These are phyloP conservation scores for Gastrophysa polygoni DNA, from an alignment of 2,888 invertebrate species.

Conservation along the genomic window DNA sequence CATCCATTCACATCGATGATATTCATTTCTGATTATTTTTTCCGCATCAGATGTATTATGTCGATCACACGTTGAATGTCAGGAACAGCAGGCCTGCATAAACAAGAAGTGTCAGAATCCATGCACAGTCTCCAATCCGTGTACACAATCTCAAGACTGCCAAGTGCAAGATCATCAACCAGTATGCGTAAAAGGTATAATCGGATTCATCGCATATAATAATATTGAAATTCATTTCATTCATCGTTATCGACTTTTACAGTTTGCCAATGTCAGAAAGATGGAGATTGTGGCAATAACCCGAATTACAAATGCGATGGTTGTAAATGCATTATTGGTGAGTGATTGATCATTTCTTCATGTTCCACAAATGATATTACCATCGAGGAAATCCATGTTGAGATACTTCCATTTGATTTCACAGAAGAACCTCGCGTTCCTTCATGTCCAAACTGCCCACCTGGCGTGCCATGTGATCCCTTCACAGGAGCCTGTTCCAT, in stretches of 20 bases:
- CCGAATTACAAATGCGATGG: constrained; percentile 69
- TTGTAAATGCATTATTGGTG: constrained; percentile 71
- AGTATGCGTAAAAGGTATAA: constrained; percentile 79
- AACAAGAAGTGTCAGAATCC: constrained; percentile 82
- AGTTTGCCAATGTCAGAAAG: constrained; percentile 75
- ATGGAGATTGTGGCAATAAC: constrained; percentile 67
- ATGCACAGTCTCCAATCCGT: constrained; percentile 77
- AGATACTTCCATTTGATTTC: constrained; percentile 19
- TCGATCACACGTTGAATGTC: constrained; percentile 79
- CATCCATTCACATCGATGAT: no score
- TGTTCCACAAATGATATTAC: background rate
- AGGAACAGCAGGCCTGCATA: constrained; percentile 77
- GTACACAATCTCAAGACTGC: constrained; percentile 76
- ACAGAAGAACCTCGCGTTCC: constrained; percentile 46
- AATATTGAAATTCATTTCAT: constrained; percentile 12
- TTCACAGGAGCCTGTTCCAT: constrained; percentile 82
- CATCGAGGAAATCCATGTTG: background rate
- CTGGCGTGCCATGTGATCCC: constrained; percentile 78
- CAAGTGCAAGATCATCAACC: constrained; percentile 83
- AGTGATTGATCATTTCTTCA: constrained; percentile 50
- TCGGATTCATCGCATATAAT: no score
- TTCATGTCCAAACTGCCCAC: constrained; percentile 77
- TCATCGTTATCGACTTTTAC: constrained; percentile 31
- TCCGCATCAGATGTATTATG: constrained; percentile 71
- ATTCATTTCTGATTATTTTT: constrained; percentile 32